Evolutionary conservation across 1,140 invertebrate species (phyloP), one percentile per base, ranked within the genome.

Genomic region (Cheumatopsyche charites): DNA sequence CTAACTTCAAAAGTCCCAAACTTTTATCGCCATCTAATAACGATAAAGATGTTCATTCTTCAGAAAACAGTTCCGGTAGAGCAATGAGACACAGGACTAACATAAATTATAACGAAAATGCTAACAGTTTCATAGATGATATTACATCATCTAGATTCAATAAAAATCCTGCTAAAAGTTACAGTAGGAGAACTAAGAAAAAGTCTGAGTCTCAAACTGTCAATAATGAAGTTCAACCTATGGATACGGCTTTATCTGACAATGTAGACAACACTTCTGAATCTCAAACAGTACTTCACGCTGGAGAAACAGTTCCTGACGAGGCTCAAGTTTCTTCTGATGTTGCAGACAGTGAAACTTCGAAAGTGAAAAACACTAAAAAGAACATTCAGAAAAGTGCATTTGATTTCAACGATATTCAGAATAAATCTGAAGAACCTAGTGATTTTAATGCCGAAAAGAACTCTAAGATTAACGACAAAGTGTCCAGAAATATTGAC

Each of bases 31-130:
- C 63, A 2, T 19, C 66, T 3, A 11, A 23, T 21, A 29, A 12
- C 55, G 66, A 68, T n/a, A 52, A 43, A 17, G 71, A 75, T 12
- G 17, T 43, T 25, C n/a, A 13, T 17, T 80, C 80, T 7, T 79
- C 81, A 70, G 83, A 84, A 75, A 76, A 66, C 25, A 47, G 41
- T n/a, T 58, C 76, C 47, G 82, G 83, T 19, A 79, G 83, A 76
- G 81, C 83, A 7, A 80, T 82, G 76, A 79, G 83, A 75, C 83
- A 84, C 75, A 81, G 83, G 73, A 80, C 81, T 42, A 84, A 83
- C 78, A 83, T 85, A 47, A 85, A 85, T 77, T 85, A 85, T 74
- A 84, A 80, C 79, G 83, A 85, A 77, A 84, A 83, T 80, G 83
- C 65, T 0, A 66, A 65, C 26, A 76, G 69, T 45, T 73, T 63